Percentiles rank a stretch among this genome's conserved stretches.
These are phyloP conservation scores for Limanda limanda DNA, from an alignment of 2,113 vertebrate genomes.

Conservation along the genomic window DNA sequence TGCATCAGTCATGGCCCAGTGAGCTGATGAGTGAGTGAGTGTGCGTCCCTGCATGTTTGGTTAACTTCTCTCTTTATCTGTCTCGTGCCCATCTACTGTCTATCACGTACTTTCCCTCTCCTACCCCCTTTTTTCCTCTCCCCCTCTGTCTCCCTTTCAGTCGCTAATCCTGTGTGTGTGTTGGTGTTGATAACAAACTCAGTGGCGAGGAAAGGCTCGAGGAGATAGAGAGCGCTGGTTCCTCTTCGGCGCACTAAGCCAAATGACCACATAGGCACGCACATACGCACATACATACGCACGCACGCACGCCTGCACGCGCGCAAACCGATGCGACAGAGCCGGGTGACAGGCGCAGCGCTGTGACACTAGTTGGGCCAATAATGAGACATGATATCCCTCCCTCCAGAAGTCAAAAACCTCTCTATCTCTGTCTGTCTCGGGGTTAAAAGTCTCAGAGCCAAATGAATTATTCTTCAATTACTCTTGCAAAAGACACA, in stretches of 20 bases:
- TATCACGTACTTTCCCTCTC: conserved; percentile 55
- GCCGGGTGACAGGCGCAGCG: conserved; percentile 50
- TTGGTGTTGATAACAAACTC: conserved; percentile 80
- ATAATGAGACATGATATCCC: conserved; percentile 72
- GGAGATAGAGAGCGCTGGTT: conserved; percentile 61
- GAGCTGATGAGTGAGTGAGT: conserved; percentile 42
- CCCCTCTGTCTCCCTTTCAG: conserved; percentile 46
- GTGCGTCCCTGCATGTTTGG: conserved; percentile 5
- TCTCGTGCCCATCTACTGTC: conserved; percentile 68
- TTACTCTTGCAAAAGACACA: conserved; percentile 71
- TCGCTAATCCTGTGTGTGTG: conserved; percentile 76
- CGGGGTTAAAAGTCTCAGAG: conserved; percentile 72
- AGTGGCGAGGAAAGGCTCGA: conserved; percentile 66
- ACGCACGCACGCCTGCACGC: neutral
- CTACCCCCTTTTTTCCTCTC: conserved; percentile 32
- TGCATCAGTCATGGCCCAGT: conserved; percentile 59
- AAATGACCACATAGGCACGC: conserved; percentile 60
- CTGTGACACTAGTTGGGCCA: conserved; percentile 61
- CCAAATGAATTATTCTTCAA: conserved; percentile 81
- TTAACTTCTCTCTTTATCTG: conserved; percentile 68
- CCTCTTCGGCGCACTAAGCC: conserved; percentile 63
- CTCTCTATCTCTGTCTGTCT: conserved; percentile 67
- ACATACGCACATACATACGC: neutral
- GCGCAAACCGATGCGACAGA: conserved; percentile 14
- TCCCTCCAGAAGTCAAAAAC: conserved; percentile 71